Percentiles rank a stretch among this genome's conserved stretches.
Evolutionary conservation across 1,140 invertebrate genomes (phyloP).

Genomic region (Monochamus saltuarius): DNA sequence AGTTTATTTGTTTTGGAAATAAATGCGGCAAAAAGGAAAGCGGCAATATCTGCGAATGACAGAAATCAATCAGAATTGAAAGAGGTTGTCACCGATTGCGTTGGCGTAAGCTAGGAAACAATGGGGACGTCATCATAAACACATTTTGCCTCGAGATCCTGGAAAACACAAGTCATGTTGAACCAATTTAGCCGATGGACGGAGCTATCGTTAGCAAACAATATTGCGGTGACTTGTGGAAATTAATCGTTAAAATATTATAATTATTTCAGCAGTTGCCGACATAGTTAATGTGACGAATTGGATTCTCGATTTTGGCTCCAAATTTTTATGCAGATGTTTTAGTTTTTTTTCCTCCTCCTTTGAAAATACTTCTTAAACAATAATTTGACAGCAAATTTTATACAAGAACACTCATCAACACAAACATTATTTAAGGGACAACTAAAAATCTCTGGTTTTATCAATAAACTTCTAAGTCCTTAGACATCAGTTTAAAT

Average conservation of each 20-base stretch:
- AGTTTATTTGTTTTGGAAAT: too few relatives aligned
- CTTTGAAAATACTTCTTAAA: too few relatives aligned
- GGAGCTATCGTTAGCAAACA: constrained; percentile 48
- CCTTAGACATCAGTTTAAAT: too few relatives aligned
- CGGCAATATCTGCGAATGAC: constrained; percentile 29
- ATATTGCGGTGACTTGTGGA: constrained; percentile 50
- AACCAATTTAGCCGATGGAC: constrained; percentile 49
- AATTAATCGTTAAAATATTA: constrained; percentile 53
- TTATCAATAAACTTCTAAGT: too few relatives aligned
- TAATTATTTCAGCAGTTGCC: constrained; percentile 49
- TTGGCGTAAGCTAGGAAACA: constrained; percentile 39
- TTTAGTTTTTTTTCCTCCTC: too few relatives aligned
- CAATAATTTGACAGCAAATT: too few relatives aligned
- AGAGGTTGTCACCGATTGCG: constrained; percentile 33
- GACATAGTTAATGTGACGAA: constrained; percentile 25
- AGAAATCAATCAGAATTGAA: constrained; percentile 42
- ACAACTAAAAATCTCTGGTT: too few relatives aligned
- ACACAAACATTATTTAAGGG: too few relatives aligned
- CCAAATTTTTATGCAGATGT: too few relatives aligned
- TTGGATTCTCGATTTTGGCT: background rate
- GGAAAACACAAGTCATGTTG: constrained; percentile 50
- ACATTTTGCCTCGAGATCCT: constrained; percentile 45
- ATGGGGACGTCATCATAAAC: constrained; percentile 52
- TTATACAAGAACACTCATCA: too few relatives aligned
- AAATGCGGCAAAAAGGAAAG: too few relatives aligned